Evolutionary conservation across 2,113 vertebrate species (phyloP).

Genomic region (Poeciliopsis turrubarensis): DNA sequence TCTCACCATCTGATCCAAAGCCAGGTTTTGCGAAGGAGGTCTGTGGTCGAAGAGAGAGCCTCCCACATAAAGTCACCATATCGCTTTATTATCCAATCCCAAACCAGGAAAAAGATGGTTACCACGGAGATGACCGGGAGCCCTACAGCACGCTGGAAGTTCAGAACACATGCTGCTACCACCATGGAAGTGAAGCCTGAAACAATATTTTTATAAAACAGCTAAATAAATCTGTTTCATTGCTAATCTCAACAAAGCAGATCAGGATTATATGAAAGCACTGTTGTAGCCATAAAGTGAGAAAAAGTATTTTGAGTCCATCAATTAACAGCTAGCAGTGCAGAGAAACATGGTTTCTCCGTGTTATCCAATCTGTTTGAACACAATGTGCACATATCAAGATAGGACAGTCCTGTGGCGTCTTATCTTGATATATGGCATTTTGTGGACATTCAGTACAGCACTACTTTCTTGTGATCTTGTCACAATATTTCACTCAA

Average conservation of each 20-base stretch:
- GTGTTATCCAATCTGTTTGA: neutral
- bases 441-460: neutral
- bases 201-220: slow-evolving; percentile 20
- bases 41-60: slow-evolving; percentile 63
- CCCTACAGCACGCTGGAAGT: slow-evolving; percentile 83
- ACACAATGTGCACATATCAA: neutral
- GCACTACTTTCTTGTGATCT: no score
- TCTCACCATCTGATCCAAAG: slow-evolving; percentile 87
- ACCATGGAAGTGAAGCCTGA: slow-evolving; percentile 82
- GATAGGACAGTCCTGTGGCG: neutral
- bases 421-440: neutral
- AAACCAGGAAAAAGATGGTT: slow-evolving; percentile 81
- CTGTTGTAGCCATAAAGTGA: no score
- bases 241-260: neutral
- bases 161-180: slow-evolving; percentile 82
- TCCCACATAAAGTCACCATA: slow-evolving; percentile 77
- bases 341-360: neutral
- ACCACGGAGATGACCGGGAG: slow-evolving; percentile 82
- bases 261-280: neutral
- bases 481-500: no score
- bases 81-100: slow-evolving; percentile 83
- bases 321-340: neutral
- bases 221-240: no score
- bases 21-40: slow-evolving; percentile 71
- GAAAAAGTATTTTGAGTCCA: neutral